phyloP scores from a whole-genome alignment of 1,140 invertebrate species.

The Brachionus paranguensis region DNA sequence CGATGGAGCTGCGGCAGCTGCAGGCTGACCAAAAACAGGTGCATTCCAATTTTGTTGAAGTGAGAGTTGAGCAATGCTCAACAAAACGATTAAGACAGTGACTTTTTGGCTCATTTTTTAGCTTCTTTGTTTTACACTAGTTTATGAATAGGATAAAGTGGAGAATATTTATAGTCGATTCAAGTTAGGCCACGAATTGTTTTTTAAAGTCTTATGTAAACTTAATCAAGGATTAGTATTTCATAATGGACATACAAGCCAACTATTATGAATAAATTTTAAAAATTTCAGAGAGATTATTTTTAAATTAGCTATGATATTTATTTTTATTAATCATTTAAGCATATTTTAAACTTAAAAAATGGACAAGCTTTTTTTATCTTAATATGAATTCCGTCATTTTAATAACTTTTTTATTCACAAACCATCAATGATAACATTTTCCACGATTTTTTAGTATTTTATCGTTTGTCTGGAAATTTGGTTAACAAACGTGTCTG shows the following conservation, averaged over 20 bases:
- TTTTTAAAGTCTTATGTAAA: not conserved
- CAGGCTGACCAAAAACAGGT: not conserved
- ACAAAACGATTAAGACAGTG: not conserved
- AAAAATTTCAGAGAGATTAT: not conserved
- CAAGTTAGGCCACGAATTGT: not conserved
- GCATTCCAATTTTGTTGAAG: constrained; percentile 11
- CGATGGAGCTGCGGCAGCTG: not conserved
- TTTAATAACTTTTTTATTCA: too few species aligned
- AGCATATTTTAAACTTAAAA: too few species aligned
- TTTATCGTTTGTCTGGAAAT: too few species aligned
- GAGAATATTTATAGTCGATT: not conserved
- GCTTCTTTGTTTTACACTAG: not conserved
- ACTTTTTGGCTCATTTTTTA: not conserved
- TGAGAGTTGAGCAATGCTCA: not conserved
- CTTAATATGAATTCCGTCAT: too few species aligned
- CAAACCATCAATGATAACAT: too few species aligned
- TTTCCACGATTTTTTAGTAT: too few species aligned
- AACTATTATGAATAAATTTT: not conserved
- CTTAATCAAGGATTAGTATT: not conserved
- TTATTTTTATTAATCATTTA: not conserved
- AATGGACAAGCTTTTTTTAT: too few species aligned
- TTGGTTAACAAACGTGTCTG: too few species aligned
- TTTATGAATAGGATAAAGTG: not conserved
- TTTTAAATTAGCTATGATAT: not conserved
- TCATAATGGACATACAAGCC: not conserved